Evolutionary conservation across 2,888 invertebrate species (phyloP), one percentile per base, ranked within the genome.

Genomic region (Formica aserva): DNA sequence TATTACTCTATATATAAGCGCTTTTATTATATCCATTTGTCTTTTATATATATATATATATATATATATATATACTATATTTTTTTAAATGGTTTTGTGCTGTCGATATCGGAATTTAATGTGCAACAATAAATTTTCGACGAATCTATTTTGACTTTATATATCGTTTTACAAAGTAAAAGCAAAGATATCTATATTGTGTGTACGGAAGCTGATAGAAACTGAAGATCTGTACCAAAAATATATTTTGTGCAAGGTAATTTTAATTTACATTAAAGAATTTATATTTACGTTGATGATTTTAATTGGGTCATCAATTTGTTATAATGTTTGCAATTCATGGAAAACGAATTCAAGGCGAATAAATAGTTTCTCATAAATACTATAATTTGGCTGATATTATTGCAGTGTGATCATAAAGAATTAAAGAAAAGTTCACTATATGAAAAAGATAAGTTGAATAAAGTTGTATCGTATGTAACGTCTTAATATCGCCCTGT

Each of bases 401-500:
- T 32, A 5, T n/a, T 32, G 45, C 3, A 5, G 22, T 11, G 29
- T 41, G 29, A 74, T 29, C n/a, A 32, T 63, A 76, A 75, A 65
- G n/a, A 48, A 75, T 65, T 32, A 65, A 75, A 65, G 45, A 11
- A 67, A 45, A 29, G 4, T 32, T n/a, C 3, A 18, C 22, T 35
- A 32, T 15, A 35, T 22, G 65, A 48, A 76, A 65, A 75, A 65
- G 22, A 65, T 48, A 76, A 65, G 32, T 76, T 45, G 45, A 45
- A 41, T 63, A 45, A 57, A 60, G 29, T 71, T 60, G 41, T 45
- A 55, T 71, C 45, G 60, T 60, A 45, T 45, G 41, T 57, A 76
- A 60, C 32, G 71, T 60, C 57, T 71, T 80, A 80, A 80, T 71
- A 80, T 60, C 5, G 78, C 18, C 45, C 18, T 45, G 71, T 71